These are phyloP conservation scores for Physella acuta DNA, from an alignment of 1,140 invertebrate genomes.

Conservation along the genomic window DNA sequence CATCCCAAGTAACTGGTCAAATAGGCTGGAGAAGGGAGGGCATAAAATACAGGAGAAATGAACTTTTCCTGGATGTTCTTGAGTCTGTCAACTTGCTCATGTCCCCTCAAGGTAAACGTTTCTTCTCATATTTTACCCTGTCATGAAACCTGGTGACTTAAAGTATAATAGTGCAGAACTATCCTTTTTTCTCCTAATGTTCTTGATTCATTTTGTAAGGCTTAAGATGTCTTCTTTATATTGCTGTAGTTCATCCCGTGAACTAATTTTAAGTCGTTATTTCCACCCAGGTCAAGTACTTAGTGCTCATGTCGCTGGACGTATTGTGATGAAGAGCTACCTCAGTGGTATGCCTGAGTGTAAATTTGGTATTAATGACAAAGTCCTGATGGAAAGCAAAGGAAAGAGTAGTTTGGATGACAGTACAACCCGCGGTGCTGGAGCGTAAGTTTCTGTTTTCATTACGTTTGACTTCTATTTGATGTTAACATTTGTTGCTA, in stretches of 20 bases:
- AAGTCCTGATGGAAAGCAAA: conserved; percentile 98
- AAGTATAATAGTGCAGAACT: background rate
- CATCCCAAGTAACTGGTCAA: conserved; percentile 97
- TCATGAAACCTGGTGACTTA: background rate
- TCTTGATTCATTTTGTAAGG: background rate
- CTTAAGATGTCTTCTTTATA: background rate
- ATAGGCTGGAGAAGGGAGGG: conserved; percentile 99
- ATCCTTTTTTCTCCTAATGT: background rate
- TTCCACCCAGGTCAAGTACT: conserved; percentile 84
- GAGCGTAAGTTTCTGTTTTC: conserved; percentile 16
- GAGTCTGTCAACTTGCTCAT: conserved; percentile 99
- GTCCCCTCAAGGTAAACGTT: conserved; percentile 88
- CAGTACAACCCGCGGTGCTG: conserved; percentile 68
- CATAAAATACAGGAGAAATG: conserved; percentile 98
- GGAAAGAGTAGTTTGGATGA: conserved; percentile 79
- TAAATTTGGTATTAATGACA: conserved; percentile 99
- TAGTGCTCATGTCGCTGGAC: conserved; percentile 98
- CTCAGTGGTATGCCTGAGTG: conserved; percentile 99
- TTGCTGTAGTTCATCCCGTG: background rate
- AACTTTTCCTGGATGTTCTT: conserved; percentile 97
- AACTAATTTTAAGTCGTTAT: background rate
- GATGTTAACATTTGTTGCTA: conserved; percentile 62
- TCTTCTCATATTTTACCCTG: background rate
- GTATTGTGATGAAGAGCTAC: conserved; percentile 99
- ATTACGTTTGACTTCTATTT: background rate